phyloP scores from a whole-genome alignment of 2,888 invertebrate genomes.

The Maniola hyperantus region DNA sequence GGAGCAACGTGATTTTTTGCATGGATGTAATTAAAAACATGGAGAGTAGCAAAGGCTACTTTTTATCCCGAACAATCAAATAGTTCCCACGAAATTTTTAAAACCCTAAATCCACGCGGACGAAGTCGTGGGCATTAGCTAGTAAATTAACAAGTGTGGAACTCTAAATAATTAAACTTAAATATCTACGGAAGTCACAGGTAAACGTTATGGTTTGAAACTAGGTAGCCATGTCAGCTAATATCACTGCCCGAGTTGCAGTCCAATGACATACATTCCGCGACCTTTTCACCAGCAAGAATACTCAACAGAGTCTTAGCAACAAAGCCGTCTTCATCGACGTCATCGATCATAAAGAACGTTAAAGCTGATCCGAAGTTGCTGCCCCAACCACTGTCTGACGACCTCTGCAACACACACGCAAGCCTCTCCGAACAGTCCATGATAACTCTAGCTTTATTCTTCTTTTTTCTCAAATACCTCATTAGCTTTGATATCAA shows the following conservation, averaged over 20 bases:
- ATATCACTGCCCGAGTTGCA: constrained; percentile 75
- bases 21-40: too few species aligned
- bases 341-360: constrained; percentile 69
- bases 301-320: constrained; percentile 69
- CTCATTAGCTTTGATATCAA: constrained; percentile 73
- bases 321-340: constrained; percentile 66
- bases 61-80: too few species aligned
- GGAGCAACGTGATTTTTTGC: too few species aligned
- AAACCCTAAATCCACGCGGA: too few species aligned
- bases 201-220: constrained; percentile 31
- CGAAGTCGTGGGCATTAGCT: too few species aligned
- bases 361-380: constrained; percentile 71
- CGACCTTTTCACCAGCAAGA: constrained; percentile 72
- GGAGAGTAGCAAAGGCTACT: too few species aligned
- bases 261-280: constrained; percentile 75
- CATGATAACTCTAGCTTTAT: constrained; percentile 62
- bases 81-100: too few species aligned
- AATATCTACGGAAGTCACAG: constrained; percentile 22
- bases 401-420: constrained; percentile 66
- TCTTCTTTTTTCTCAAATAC: constrained; percentile 71
- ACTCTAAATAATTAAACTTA: not conserved
- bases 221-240: constrained; percentile 61
- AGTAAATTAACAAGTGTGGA: too few species aligned
- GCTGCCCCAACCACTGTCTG: constrained; percentile 60
- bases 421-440: constrained; percentile 72